phyloP scores from a whole-genome alignment of 2,113 vertebrate genomes.

The Syngnathus scovelli region DNA sequence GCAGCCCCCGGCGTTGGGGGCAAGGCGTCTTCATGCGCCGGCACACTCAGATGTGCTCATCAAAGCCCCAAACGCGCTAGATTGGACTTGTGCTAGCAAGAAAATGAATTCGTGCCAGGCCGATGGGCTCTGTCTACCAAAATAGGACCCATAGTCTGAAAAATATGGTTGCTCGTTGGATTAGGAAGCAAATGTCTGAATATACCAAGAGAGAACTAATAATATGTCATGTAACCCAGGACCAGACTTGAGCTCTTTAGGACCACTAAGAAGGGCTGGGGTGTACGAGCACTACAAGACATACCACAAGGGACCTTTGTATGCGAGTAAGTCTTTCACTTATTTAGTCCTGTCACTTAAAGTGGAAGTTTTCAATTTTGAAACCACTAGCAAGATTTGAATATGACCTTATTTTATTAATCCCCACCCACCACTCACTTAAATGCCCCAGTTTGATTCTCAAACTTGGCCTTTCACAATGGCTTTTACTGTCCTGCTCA shows the following conservation, averaged over 20 bases:
- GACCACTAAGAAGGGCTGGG: conserved; percentile 91
- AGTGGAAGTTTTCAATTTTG: neutral
- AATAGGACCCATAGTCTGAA: no score
- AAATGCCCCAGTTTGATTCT: neutral
- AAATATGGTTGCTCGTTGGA: neutral
- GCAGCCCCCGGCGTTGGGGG: no score
- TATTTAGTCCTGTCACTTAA: neutral
- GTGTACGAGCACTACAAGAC: conserved; percentile 87
- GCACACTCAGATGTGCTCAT: no score
- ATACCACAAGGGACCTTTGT: conserved; percentile 90
- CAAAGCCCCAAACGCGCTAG: no score
- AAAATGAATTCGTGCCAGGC: no score
- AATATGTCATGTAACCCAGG: conserved; percentile 59
- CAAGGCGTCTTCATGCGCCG: no score
- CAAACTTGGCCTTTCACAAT: neutral
- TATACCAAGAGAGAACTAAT: neutral
- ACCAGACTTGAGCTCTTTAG: conserved; percentile 87
- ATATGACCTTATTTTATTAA: neutral
- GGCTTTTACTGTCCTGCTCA: no score
- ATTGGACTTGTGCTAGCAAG: no score
- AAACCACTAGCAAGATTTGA: neutral
- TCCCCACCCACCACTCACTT: neutral
- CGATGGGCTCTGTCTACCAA: no score
- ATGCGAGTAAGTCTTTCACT: conserved; percentile 84
- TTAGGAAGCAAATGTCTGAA: neutral